Evolutionary conservation across 2,113 vertebrate species (phyloP).

Genomic region (Tyto alba): DNA sequence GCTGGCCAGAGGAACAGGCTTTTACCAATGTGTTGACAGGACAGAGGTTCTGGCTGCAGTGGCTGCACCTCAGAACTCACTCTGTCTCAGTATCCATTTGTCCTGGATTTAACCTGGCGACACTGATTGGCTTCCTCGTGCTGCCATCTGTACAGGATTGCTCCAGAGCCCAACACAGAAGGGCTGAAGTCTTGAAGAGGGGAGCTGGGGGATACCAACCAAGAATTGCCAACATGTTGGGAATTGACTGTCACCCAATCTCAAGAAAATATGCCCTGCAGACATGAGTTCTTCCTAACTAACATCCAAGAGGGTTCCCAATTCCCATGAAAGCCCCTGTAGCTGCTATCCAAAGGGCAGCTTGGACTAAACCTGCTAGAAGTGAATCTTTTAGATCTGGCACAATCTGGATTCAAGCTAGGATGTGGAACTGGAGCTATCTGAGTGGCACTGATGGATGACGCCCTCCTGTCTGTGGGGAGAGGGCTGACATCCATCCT

Average conservation of each 20-base stretch:
- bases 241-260: neutral
- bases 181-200: neutral
- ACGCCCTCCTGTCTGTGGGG: neutral
- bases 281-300: neutral
- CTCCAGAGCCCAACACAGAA: neutral
- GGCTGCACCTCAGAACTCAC: neutral
- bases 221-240: neutral
- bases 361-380: neutral
- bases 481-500: constrained; percentile 33
- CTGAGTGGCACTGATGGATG: neutral
- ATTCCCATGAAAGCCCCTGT: neutral
- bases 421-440: neutral
- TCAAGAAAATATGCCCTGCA: neutral
- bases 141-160: neutral
- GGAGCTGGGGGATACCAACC: neutral
- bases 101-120: neutral
- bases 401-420: neutral
- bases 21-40: neutral
- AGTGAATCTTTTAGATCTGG: neutral
- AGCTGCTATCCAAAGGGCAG: neutral
- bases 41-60: neutral
- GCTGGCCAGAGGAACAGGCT: neutral
- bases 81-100: neutral
- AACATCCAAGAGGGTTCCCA: neutral
- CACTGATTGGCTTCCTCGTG: neutral